Percentiles rank a stretch among this genome's conserved stretches.
Evolutionary conservation across 2,888 invertebrate species (phyloP).

Genomic region (Eilema caniola): DNA sequence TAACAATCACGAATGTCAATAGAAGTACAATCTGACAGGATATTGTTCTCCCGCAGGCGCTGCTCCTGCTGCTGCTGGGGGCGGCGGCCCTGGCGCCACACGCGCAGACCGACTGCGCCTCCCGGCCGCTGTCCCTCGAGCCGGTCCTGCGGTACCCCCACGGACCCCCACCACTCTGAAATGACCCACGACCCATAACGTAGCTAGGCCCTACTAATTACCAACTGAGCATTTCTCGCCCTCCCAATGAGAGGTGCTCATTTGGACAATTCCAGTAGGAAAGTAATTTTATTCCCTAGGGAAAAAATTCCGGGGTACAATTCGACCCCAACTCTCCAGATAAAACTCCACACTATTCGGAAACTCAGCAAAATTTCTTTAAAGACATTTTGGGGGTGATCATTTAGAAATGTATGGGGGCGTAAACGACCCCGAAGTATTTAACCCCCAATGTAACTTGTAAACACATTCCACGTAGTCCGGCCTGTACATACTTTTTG

Average conservation of each 20-base stretch:
- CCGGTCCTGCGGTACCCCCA: slow-evolving; percentile 96
- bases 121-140: slow-evolving; percentile 92
- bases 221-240: slow-evolving; percentile 19
- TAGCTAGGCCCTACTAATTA: slow-evolving; percentile 9
- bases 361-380: slow-evolving; percentile 19
- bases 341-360: background rate
- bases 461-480: slow-evolving; percentile 35
- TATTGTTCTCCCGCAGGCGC: slow-evolving; percentile 78
- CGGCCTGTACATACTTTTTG: slow-evolving; percentile 70
- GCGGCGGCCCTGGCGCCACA: slow-evolving; percentile 97
- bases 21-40: no score
- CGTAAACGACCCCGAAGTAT: slow-evolving; percentile 12
- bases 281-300: slow-evolving; percentile 8
- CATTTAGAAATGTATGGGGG: slow-evolving; percentile 17
- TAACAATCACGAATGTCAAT: no score
- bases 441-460: slow-evolving; percentile 15
- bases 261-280: slow-evolving; percentile 12
- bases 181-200: slow-evolving; percentile 19
- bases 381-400: slow-evolving; percentile 32
- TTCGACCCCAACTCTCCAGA: slow-evolving; percentile 6
- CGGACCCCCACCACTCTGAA: slow-evolving; percentile 95
- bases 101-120: slow-evolving; percentile 93
- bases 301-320: background rate
- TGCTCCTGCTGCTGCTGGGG: slow-evolving; percentile 96
- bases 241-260: slow-evolving; percentile 19